Conservation (phyloP, 2,888 invertebrate species). For the Hyalella azteca region DNA sequence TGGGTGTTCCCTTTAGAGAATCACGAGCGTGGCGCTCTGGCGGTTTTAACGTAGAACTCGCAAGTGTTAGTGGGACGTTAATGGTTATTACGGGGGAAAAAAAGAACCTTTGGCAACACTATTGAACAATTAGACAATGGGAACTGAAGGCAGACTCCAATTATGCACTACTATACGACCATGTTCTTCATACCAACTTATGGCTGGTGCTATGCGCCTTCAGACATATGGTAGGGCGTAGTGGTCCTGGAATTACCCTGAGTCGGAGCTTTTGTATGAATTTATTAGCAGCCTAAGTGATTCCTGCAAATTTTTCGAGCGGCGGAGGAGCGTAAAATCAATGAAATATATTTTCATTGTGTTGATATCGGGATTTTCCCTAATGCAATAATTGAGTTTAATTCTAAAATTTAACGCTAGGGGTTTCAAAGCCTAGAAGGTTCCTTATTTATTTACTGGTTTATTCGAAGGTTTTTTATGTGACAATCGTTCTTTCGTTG, state of each 20-base stretch:
- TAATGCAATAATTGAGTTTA: no score
- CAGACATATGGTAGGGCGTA: slow-evolving; percentile 1
- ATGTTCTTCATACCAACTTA: neutral
- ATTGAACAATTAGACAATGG: slow-evolving; percentile 25
- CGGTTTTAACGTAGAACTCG: slow-evolving; percentile 19
- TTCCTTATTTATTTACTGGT: no score
- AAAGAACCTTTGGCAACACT: slow-evolving; percentile 22
- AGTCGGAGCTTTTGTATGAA: neutral
- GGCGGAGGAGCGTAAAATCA: no score
- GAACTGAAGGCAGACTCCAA: slow-evolving; percentile 14
- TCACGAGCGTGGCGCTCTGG: slow-evolving; percentile 11
- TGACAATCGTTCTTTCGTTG: no score
- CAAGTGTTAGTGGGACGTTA: slow-evolving; percentile 22
- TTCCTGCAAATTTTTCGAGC: no score
- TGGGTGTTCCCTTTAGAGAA: slow-evolving; percentile 10
- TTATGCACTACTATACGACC: slow-evolving; percentile 6
- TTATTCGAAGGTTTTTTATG: no score
- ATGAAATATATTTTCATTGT: no score
- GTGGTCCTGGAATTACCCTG: slow-evolving; percentile 15
- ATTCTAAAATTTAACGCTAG: no score
- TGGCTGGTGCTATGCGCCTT: neutral
- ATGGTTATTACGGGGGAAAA: slow-evolving; percentile 26
- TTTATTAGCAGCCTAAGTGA: neutral
- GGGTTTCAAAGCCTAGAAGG: no score
- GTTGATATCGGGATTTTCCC: no score